Base-by-base conservation (phyloP, 2,113 vertebrate genomes). In the Colius striatus region DNA sequence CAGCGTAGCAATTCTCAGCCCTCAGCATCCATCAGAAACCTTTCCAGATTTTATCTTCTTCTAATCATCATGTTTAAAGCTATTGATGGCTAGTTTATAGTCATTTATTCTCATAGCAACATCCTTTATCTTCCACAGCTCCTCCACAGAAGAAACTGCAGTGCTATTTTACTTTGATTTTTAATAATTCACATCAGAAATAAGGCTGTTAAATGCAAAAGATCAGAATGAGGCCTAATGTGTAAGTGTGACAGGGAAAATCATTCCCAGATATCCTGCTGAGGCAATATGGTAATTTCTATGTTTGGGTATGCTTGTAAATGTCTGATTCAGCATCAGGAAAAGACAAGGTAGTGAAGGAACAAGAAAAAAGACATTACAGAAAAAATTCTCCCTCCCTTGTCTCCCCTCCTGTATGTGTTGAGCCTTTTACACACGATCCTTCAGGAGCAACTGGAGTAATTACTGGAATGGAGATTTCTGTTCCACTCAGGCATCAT, bases 181-280 rank as follows among this genome's bases (percentile, higher is more conserved):
- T 81, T 87, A 93, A 95, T 85, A 83, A 89, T 85, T 87, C 75
- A 83, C 47, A 50, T 82, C 58, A 93, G 78, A 94, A 93, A 83
- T 70, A 85, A 87, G 53, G 54, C 32, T 57, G 41, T 66, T 88
- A 79, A 86, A 61, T 90, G 58, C 60, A 86, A 83, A 88, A 90
- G 65, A 94, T 62, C 21, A 76, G 54, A 62, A 90, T 83, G 62
- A 91, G 60, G 66, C 22, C 55, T 85, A 83, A 73, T 70, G 19
- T 45, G 72, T 62, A 77, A 21, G 11, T 87, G 29, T 87, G 84
- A 81, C 32, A 41, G 60, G 27, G 63, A 41, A 94, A 93, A 92
- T 88, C 8, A 83, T 90, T 83, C 63, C 63, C 21, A 85, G 75
- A 68, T 65, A 85, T 54, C 82, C 90, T 83, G 63, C 82, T 96